A percentile compares a stretch with the other conserved stretches of the same genome.
These are phyloP conservation scores for Psephotus haematonotus DNA, from an alignment of 2,113 vertebrate genomes.

Conservation along the genomic window DNA sequence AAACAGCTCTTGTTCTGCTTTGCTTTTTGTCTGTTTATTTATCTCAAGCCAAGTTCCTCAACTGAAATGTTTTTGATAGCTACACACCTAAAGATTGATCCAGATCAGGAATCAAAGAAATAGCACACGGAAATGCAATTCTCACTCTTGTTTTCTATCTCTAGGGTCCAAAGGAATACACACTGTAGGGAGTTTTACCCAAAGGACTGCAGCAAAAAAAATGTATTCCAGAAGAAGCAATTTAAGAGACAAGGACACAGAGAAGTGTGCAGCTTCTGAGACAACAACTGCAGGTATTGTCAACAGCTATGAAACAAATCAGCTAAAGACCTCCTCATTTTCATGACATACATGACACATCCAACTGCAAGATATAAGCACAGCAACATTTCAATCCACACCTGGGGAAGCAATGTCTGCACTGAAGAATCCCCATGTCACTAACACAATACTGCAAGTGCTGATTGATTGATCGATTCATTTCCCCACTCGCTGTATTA, in stretches of 20 bases:
- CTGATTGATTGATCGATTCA: background rate
- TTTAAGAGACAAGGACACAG: background rate
- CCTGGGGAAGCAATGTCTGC: background rate
- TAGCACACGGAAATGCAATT: background rate
- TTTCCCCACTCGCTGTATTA: background rate
- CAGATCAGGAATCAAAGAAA: background rate
- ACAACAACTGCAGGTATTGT: background rate
- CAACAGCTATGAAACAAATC: background rate
- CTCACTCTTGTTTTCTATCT: background rate
- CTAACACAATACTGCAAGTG: background rate
- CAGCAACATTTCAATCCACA: background rate
- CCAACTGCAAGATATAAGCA: background rate
- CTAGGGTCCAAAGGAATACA: background rate
- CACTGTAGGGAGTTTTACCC: background rate
- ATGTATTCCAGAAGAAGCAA: background rate
- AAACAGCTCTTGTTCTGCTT: background rate
- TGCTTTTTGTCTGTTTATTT: background rate
- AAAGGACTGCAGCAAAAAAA: background rate
- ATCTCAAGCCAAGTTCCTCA: background rate
- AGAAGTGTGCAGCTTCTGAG: background rate
- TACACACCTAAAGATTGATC: background rate
- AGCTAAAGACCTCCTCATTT: background rate
- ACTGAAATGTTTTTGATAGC: background rate
- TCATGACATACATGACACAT: background rate
- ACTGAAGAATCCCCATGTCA: background rate